Evolutionary conservation across 2,113 vertebrate genomes (phyloP).

Genomic region (Channa argus): DNA sequence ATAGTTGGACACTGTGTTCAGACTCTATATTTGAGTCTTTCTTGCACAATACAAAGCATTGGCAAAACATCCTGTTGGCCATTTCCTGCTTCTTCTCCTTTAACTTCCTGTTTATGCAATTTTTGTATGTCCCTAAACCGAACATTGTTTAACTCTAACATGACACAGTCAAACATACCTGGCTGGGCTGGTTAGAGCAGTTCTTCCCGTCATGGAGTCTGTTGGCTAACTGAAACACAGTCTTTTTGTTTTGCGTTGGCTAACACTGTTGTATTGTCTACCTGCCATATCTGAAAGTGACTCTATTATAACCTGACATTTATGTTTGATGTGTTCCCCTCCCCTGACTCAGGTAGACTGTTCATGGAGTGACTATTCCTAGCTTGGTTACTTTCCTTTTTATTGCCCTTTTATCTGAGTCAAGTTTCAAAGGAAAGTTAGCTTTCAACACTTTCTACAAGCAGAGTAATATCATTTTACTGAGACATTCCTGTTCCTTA

Average conservation of each 20-base stretch:
- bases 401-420: conserved; percentile 54
- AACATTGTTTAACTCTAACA: conserved; percentile 33
- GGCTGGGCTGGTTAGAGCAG: conserved; percentile 66
- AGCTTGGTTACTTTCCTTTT: conserved; percentile 41
- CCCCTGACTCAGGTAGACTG: conserved; percentile 41
- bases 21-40: conserved; percentile 33
- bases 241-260: conserved; percentile 50
- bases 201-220: conserved; percentile 50
- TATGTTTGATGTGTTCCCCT: conserved; percentile 55
- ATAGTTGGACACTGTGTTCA: conserved; percentile 3
- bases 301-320: conserved; percentile 35
- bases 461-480: conserved; percentile 61
- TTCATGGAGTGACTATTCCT: conserved; percentile 39
- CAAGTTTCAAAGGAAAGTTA: conserved; percentile 53
- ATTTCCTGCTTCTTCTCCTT: conserved; percentile 81
- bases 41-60: conserved; percentile 63
- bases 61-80: conserved; percentile 82
- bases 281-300: conserved; percentile 41
- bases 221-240: conserved; percentile 32
- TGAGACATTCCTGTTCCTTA: conserved; percentile 46
- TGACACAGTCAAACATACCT: conserved; percentile 33
- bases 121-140: conserved; percentile 46
- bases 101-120: conserved; percentile 82
- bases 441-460: conserved; percentile 63
- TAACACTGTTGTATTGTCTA: conserved; percentile 52